Conservation (phyloP, 1,140 invertebrate genomes). For the Drepana arcuata region DNA sequence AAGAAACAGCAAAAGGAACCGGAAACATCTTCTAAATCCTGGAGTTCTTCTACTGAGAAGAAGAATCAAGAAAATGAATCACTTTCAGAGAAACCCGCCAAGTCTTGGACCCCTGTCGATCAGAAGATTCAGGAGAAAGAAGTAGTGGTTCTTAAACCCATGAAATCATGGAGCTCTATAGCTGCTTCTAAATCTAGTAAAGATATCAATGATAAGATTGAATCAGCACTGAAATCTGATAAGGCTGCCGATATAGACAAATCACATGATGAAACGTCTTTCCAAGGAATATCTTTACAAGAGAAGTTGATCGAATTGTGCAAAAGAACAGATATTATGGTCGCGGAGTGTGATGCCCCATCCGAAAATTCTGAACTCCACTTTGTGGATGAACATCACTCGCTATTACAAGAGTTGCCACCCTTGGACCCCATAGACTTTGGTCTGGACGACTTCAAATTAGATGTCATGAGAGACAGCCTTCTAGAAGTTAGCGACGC, state of each 20-base stretch:
- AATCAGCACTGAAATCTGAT: slow-evolving; percentile 2
- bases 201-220: no score
- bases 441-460: slow-evolving; percentile 55
- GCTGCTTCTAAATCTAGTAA: slow-evolving; percentile 27
- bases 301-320: slow-evolving; percentile 57
- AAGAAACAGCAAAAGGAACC: no score
- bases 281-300: slow-evolving; percentile 37
- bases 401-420: slow-evolving; percentile 49
- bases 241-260: slow-evolving; percentile 10
- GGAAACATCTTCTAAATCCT: no score
- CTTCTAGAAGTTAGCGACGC: slow-evolving; percentile 46
- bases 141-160: slow-evolving; percentile 16
- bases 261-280: slow-evolving; percentile 11
- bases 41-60: no score
- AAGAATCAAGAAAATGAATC: no score
- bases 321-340: slow-evolving; percentile 63
- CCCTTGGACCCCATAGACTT: slow-evolving; percentile 60
- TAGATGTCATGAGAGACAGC: slow-evolving; percentile 62
- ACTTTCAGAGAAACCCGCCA: no score
- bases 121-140: slow-evolving; percentile 28
- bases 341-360: slow-evolving; percentile 60
- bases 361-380: slow-evolving; percentile 54
- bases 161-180: slow-evolving; percentile 35
- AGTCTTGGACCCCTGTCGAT: no score
- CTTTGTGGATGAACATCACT: slow-evolving; percentile 65